A percentile compares a stretch with the other conserved stretches of the same genome.
Evolutionary conservation across 2,113 vertebrate genomes (phyloP).

Genomic region (Hyperopisus bebe): DNA sequence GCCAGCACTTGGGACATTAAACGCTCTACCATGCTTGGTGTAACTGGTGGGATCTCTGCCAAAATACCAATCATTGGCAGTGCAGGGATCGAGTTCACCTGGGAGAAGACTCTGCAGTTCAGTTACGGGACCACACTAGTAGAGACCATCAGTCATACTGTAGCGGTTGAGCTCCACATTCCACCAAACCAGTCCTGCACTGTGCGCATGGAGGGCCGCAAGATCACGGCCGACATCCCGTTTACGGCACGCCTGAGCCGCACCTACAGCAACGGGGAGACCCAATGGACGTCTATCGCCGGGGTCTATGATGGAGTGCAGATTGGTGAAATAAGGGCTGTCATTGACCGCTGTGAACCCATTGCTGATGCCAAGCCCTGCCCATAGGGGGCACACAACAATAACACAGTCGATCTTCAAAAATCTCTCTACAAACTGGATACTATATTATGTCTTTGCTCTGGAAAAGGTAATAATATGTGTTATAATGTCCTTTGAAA

Average conservation of each 20-base stretch:
- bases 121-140: constrained; percentile 50
- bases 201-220: constrained; percentile 40
- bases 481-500: background rate
- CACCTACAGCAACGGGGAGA: constrained; percentile 36
- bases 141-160: constrained; percentile 45
- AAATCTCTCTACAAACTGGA: background rate
- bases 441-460: background rate
- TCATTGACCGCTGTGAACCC: constrained; percentile 42
- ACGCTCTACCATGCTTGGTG: constrained; percentile 54
- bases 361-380: constrained; percentile 42
- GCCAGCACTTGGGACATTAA: constrained; percentile 52
- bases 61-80: constrained; percentile 55
- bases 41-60: constrained; percentile 53
- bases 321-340: constrained; percentile 40
- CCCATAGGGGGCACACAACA: background rate
- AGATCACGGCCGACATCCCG: constrained; percentile 39
- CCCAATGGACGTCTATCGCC: constrained; percentile 34
- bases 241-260: constrained; percentile 38
- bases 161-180: constrained; percentile 32
- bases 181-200: constrained; percentile 43
- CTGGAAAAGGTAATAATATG: background rate
- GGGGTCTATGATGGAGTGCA: constrained; percentile 38
- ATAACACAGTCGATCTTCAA: background rate
- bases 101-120: constrained; percentile 56
- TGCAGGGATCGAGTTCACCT: constrained; percentile 46